phyloP scores from a whole-genome alignment of 2,113 vertebrate genomes.

The Halichoeres trimaculatus region DNA sequence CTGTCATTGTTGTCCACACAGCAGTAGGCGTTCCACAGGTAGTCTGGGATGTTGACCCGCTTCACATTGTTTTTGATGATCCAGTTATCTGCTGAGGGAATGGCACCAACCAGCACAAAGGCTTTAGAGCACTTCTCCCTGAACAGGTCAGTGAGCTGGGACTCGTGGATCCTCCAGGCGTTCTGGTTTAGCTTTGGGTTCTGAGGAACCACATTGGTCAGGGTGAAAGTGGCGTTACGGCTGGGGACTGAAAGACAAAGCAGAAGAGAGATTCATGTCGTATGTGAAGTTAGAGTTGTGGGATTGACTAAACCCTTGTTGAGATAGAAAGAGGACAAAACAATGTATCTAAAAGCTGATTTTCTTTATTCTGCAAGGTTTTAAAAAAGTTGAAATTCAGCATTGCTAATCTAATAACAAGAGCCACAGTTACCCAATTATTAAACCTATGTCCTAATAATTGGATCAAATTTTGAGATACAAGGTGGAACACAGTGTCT shows the following conservation, averaged over 20 bases:
- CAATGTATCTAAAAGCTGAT: too few relatives aligned
- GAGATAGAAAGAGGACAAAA: too few relatives aligned
- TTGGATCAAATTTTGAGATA: too few relatives aligned
- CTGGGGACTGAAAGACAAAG: constrained; percentile 64
- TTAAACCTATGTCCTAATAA: too few relatives aligned
- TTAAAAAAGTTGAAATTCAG: too few relatives aligned
- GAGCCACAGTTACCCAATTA: too few relatives aligned
- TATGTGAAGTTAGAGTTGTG: neutral
- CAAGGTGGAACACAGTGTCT: too few relatives aligned
- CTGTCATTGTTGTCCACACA: constrained; percentile 75
- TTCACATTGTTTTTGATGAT: constrained; percentile 80
- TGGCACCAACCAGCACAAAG: constrained; percentile 78
- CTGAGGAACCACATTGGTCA: constrained; percentile 83
- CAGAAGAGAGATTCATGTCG: neutral
- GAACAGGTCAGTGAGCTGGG: constrained; percentile 71
- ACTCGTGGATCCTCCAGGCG: constrained; percentile 77
- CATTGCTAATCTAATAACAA: too few relatives aligned
- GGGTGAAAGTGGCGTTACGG: constrained; percentile 82
- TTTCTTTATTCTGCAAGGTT: too few relatives aligned
- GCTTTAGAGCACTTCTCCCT: constrained; percentile 68
- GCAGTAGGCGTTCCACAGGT: constrained; percentile 83
- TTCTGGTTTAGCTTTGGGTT: constrained; percentile 81
- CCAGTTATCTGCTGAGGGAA: constrained; percentile 79
- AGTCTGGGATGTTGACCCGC: constrained; percentile 82
- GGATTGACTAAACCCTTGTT: too few relatives aligned